phyloP scores from a whole-genome alignment of 92 coral and sea anemone genomes.

The Parazoanthus darwini region DNA sequence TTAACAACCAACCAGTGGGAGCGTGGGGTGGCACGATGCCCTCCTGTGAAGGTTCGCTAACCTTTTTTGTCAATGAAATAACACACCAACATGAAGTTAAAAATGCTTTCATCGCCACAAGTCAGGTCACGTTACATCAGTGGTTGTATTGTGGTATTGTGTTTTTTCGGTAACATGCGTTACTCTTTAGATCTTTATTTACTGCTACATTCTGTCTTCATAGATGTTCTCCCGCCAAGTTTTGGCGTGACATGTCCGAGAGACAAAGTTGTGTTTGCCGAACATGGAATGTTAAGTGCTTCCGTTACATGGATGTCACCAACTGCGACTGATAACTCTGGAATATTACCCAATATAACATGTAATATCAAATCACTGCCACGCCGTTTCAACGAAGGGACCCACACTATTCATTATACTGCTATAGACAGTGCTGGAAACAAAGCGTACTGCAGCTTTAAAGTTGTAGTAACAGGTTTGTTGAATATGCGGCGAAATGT shows the following conservation, averaged over 20 bases:
- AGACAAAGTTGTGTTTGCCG: background rate
- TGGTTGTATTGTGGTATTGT: no score
- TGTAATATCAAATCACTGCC: slow-evolving; percentile 5
- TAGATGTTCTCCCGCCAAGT: background rate
- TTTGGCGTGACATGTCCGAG: background rate
- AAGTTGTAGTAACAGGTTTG: background rate
- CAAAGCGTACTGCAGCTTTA: background rate
- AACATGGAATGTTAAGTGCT: background rate
- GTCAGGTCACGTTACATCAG: no score
- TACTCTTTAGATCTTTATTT: background rate
- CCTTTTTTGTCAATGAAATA: no score
- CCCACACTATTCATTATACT: slow-evolving; percentile 7
- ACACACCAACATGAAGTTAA: no score
- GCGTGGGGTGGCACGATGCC: no score
- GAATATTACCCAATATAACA: slow-evolving; percentile 1
- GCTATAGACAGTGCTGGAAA: background rate
- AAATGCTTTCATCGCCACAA: no score
- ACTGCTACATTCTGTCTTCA: background rate
- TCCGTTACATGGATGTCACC: background rate
- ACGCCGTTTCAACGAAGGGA: background rate
- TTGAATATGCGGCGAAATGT: background rate
- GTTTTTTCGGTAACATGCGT: background rate
- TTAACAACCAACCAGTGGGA: no score
- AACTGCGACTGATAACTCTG: slow-evolving; percentile 22
- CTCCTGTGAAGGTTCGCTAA: no score